These are phyloP conservation scores for Andricus quercusramuli DNA, from an alignment of 2,888 invertebrate species.

Conservation along the genomic window DNA sequence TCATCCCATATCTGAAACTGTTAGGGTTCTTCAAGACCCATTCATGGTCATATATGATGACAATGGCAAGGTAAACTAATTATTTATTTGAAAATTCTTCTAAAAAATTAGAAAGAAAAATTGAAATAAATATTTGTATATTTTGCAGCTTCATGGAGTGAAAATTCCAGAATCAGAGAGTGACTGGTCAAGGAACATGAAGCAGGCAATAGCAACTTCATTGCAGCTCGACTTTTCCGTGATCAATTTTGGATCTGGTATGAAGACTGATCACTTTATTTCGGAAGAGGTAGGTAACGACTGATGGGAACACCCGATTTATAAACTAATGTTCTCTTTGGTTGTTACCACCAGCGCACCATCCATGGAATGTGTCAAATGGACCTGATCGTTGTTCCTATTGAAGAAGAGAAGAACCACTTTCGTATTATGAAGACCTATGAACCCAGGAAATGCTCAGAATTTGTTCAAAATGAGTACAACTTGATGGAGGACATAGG, in stretches of 20 bases:
- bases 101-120: not conserved
- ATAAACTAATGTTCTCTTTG: conserved; percentile 77
- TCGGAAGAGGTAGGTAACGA: conserved; percentile 77
- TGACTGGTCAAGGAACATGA: conserved; percentile 76
- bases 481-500: conserved; percentile 62
- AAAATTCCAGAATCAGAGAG: conserved; percentile 68
- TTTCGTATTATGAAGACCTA: conserved; percentile 71
- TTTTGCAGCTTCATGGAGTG: conserved; percentile 67
- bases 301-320: conserved; percentile 73
- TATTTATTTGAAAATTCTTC: not conserved
- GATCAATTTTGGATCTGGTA: conserved; percentile 45
- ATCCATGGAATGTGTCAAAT: conserved; percentile 74
- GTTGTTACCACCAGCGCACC: conserved; percentile 78
- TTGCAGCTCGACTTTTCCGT: conserved; percentile 73
- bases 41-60: conserved; percentile 65
- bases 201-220: conserved; percentile 76
- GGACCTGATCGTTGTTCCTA: conserved; percentile 69
- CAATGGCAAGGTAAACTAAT: conserved; percentile 11
- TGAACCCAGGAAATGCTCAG: conserved; percentile 66
- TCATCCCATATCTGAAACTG: conserved; percentile 55
- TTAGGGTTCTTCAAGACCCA: conserved; percentile 62
- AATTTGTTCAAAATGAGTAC: conserved; percentile 64
- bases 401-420: conserved; percentile 49
- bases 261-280: conserved; percentile 66
- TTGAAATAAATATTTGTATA: conserved; percentile 25